Conservation (phyloP, 2,797 vertebrate genomes). For the Glossophaga mutica region DNA sequence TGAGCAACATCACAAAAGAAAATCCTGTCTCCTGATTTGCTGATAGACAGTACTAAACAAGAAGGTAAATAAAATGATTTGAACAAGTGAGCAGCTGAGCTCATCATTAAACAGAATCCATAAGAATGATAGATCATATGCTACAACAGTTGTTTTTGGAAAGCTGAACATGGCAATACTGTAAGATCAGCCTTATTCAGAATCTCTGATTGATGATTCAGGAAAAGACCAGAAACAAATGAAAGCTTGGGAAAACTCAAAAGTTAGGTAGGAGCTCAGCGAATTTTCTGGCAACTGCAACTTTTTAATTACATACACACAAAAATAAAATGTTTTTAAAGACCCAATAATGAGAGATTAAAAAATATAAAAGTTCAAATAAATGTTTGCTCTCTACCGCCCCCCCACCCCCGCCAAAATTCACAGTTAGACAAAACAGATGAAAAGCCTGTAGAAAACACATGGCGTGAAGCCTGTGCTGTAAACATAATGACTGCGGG, state of each 20-base stretch:
- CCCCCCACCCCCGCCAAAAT: not conserved
- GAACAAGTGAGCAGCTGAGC: conserved; percentile 1
- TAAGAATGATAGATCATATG: not conserved
- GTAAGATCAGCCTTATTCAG: conserved; percentile 36
- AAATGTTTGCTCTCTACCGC: not conserved
- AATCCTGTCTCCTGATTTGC: not conserved
- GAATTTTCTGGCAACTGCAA: not conserved
- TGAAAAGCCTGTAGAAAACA: not conserved
- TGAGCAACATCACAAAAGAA: not conserved
- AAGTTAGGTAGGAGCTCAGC: not conserved
- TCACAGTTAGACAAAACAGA: not conserved
- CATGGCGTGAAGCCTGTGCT: not conserved
- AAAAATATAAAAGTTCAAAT: not conserved
- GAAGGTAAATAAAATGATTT: conserved; percentile 45
- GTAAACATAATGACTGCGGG: not conserved
- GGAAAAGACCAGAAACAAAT: conserved; percentile 22
- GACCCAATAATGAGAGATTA: not conserved
- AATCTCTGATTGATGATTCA: conserved; percentile 34
- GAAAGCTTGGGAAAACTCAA: not conserved
- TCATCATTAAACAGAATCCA: conserved; percentile 10
- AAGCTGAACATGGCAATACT: not conserved
- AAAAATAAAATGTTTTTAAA: not conserved
- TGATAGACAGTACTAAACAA: not conserved
- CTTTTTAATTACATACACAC: not conserved
- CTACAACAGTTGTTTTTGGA: conserved; percentile 33